Evolutionary conservation across 2,888 invertebrate genomes (phyloP).

Genomic region (Bugulina stolonifera): DNA sequence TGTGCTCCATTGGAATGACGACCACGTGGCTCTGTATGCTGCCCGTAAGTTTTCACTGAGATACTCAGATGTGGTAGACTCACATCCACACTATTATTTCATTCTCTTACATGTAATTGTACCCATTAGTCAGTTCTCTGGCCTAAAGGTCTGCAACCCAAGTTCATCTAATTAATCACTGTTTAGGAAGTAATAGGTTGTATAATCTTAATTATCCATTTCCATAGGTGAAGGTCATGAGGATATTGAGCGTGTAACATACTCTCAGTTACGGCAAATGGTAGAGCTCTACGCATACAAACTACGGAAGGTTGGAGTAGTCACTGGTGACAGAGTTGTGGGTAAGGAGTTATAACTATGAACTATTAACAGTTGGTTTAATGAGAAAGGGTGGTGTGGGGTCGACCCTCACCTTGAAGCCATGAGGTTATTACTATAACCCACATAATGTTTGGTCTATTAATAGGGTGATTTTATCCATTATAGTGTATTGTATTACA

Average conservation of each 20-base stretch:
- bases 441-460: too few relatives aligned
- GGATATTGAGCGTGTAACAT: slow-evolving; percentile 44
- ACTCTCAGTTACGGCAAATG: slow-evolving; percentile 45
- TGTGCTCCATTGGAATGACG: slow-evolving; percentile 53
- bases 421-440: too few relatives aligned
- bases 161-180: too few relatives aligned
- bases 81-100: background rate
- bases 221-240: slow-evolving; percentile 43
- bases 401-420: too few relatives aligned
- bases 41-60: slow-evolving; percentile 45
- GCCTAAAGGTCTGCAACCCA: too few relatives aligned
- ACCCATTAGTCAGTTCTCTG: background rate
- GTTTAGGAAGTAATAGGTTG: too few relatives aligned
- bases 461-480: too few relatives aligned
- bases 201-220: too few relatives aligned
- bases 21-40: slow-evolving; percentile 54
- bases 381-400: too few relatives aligned
- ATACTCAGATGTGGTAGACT: too few relatives aligned
- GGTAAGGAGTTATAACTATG: slow-evolving; percentile 35
- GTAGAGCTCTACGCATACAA: slow-evolving; percentile 53
- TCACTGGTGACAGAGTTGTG: slow-evolving; percentile 55
- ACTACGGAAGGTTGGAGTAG: slow-evolving; percentile 50
- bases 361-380: too few relatives aligned
- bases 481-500: too few relatives aligned
- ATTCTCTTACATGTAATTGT: background rate